phyloP scores from a whole-genome alignment of 2,113 vertebrate genomes.

The Petaurus breviceps region DNA sequence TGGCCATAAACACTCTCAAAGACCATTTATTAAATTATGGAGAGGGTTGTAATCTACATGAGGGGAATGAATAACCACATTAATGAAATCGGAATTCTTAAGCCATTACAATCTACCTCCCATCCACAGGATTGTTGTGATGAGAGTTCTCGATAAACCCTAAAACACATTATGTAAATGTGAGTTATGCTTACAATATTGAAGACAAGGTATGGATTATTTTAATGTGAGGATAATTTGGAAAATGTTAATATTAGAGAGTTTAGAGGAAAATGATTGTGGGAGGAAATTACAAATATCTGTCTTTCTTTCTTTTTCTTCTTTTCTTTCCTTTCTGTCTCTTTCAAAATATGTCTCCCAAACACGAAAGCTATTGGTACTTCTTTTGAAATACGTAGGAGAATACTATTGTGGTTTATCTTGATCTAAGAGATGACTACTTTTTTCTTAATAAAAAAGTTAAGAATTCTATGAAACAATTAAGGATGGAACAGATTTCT shows the following conservation, averaged over 20 bases:
- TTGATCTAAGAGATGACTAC: not conserved
- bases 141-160: not conserved
- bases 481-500: not conserved
- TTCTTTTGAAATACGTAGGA: not conserved
- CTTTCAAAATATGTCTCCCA: not conserved
- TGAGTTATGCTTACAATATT: not conserved
- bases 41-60: not conserved
- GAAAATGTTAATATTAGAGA: not conserved
- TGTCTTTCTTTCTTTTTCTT: not conserved
- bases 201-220: not conserved
- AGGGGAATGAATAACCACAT: not conserved
- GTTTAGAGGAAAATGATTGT: not conserved
- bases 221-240: not conserved
- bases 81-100: not conserved
- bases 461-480: not conserved
- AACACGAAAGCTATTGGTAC: not conserved
- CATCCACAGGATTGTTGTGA: not conserved
- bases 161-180: not conserved
- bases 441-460: not conserved
- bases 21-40: not conserved
- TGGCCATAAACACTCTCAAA: not conserved
- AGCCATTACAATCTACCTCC: not conserved
- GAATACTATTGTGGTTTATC: not conserved
- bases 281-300: not conserved
- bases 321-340: not conserved